phyloP scores from a whole-genome alignment of 23 tunicate genomes.

The Clavelina lepadiformis region DNA sequence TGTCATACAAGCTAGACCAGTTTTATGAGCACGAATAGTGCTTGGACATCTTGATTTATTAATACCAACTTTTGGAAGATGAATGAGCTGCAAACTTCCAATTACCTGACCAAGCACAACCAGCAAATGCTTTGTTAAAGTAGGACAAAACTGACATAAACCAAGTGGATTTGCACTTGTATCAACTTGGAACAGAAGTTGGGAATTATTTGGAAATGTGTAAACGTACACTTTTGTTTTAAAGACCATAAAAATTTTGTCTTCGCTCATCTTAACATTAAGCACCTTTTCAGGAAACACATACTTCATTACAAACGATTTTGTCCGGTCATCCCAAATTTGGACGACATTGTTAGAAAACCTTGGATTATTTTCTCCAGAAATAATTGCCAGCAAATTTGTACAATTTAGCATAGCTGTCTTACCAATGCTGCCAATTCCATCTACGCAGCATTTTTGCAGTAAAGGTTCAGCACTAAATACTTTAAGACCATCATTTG shows the following conservation, averaged over 20 bases:
- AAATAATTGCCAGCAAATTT: slow-evolving; percentile 68
- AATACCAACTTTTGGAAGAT: slow-evolving; percentile 35
- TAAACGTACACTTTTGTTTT: slow-evolving; percentile 39
- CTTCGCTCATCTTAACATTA: slow-evolving; percentile 36
- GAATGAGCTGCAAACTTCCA: slow-evolving; percentile 63
- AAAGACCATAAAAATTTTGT: slow-evolving; percentile 62
- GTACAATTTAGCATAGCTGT: slow-evolving; percentile 72
- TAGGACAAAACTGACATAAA: slow-evolving; percentile 52
- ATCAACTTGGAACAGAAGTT: slow-evolving; percentile 50
- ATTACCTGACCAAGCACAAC: slow-evolving; percentile 60
- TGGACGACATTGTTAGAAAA: slow-evolving; percentile 57
- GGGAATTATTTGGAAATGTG: slow-evolving; percentile 71
- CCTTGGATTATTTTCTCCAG: slow-evolving; percentile 63
- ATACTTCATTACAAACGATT: slow-evolving; percentile 49
- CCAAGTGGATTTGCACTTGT: slow-evolving; percentile 69
- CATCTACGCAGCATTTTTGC: slow-evolving; percentile 62
- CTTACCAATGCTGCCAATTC: slow-evolving; percentile 62
- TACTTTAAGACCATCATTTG: slow-evolving; percentile 59
- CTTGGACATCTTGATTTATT: slow-evolving; percentile 51
- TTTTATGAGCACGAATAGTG: slow-evolving; percentile 69
- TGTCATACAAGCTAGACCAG: slow-evolving; percentile 63
- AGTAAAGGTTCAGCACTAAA: slow-evolving; percentile 80
- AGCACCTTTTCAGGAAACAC: slow-evolving; percentile 48
- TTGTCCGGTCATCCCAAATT: slow-evolving; percentile 70
- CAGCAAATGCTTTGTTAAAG: slow-evolving; percentile 39